A percentile compares a stretch with the other conserved stretches of the same genome.
Evolutionary conservation across 1,140 invertebrate species (phyloP).

Genomic region (Trachymyrmex septentrionalis): DNA sequence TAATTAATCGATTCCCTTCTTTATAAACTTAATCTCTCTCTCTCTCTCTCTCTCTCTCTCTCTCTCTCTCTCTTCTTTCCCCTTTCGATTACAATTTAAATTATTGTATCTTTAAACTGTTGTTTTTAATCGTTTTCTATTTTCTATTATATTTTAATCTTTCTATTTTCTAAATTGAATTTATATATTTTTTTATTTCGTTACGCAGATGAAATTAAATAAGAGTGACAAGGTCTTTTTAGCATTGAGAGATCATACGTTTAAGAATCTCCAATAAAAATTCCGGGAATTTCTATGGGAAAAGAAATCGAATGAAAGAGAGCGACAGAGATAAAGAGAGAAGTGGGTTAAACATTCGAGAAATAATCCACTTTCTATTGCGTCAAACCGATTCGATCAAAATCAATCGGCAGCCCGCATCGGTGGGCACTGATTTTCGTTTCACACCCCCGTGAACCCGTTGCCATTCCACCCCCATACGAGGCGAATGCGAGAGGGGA

Average conservation of each 20-base stretch:
- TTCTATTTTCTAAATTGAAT: not conserved
- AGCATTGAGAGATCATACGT: not conserved
- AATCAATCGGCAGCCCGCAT: conserved; percentile 67
- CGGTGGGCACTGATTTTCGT: conserved; percentile 69
- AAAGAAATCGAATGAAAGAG: conserved; percentile 21
- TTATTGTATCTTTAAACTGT: not conserved
- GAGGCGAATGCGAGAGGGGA: conserved; percentile 66
- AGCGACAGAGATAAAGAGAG: not conserved
- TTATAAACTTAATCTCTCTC: not conserved
- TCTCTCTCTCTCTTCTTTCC: too few relatives aligned
- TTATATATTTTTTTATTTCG: not conserved
- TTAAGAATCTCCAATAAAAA: not conserved
- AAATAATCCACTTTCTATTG: conserved; percentile 61
- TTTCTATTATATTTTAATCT: too few relatives aligned
- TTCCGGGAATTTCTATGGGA: not conserved
- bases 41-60: not conserved
- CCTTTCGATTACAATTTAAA: not conserved
- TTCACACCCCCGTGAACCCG: conserved; percentile 79
- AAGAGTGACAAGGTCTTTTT: not conserved
- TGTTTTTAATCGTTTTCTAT: not conserved
- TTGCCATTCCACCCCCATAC: conserved; percentile 60
- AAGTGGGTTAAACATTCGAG: conserved; percentile 28
- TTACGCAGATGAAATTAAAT: not conserved
- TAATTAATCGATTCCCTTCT: conserved; percentile 16
- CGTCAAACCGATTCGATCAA: conserved; percentile 74